Base-by-base conservation (phyloP, 2,888 invertebrate species). In the Orthosia gothica region DNA sequence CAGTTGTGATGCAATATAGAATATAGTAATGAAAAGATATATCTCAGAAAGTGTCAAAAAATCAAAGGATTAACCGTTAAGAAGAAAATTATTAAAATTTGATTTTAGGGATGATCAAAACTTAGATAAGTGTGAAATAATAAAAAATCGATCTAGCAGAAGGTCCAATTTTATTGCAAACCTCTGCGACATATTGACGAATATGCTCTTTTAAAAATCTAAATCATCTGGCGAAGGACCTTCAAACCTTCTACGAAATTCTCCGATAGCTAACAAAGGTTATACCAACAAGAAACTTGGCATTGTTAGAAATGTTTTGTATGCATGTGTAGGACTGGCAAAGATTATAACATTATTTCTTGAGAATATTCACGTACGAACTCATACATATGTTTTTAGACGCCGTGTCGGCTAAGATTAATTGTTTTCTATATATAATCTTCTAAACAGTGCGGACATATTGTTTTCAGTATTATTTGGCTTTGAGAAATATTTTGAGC, bases 381-480 rank as follows among this genome's bases (percentile, higher is more conserved):
- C 54, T 68, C 68, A 66, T 63, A 69, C 54, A 66, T 55, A 61
- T 73, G 73, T 70, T 81, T 80, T 70, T 65, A 74, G 83, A 79
- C 67, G 62, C 73, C 66, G 23, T 47, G 61, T 76, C 58, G 57
- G 59, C 54, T 32, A 79, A 83, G 81, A 81, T 81, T 79, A 81
- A 81, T 81, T 81, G 70, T 81, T 82, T 67, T 78, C 79, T 83
- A 81, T 79, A 83, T 70, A 79, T 81, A 82, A 69, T 63, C 40
- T 77, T 58, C 65, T 81, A 55, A 82, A 66, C 78, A 82, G 68
- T 65, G 68, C 82, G 78, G 72, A 82, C 72, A 66, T 66, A 77
- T 81, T 81, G 65, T 76, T 76, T 75, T 66, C 20, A 75, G 47
- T 40, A 47, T 52, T 74, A 57, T 81, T 74, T 67, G 11, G 20